Percentiles rank a stretch among this genome's conserved stretches.
Conservation (phyloP, 2,797 vertebrate genomes). For the Tenualosa thibaudeaui region DNA sequence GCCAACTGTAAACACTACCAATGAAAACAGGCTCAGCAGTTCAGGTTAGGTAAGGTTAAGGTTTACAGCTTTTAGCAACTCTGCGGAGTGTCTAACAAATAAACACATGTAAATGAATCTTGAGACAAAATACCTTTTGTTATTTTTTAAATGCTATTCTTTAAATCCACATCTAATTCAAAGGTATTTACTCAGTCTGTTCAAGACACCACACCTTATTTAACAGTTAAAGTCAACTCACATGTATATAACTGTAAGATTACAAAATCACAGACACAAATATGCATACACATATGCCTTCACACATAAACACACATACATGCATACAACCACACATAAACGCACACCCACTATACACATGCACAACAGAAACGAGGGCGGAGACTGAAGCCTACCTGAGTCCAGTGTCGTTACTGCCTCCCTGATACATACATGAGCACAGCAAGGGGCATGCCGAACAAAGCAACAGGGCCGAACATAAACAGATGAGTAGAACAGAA, state of each 20-base stretch:
- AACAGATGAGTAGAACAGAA: constrained; percentile 67
- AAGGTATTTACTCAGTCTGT: neutral
- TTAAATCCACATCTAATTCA: neutral
- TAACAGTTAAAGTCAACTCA: neutral
- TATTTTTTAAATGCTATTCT: neutral
- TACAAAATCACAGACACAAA: neutral
- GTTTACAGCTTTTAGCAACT: neutral
- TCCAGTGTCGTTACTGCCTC: constrained; percentile 73
- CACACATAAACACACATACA: neutral
- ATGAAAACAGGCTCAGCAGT: neutral
- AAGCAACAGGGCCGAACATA: constrained; percentile 61
- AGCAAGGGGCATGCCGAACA: constrained; percentile 77
- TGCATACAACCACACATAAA: neutral
- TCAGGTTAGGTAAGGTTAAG: neutral
- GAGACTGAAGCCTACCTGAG: constrained; percentile 73
- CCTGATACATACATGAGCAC: constrained; percentile 79
- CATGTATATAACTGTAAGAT: neutral
- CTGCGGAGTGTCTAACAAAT: neutral
- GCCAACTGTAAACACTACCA: neutral
- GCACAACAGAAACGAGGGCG: neutral
- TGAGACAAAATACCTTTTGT: neutral
- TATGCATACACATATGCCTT: no score
- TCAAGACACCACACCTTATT: neutral
- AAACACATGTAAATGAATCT: neutral
- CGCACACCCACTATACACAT: neutral